phyloP scores from a whole-genome alignment of 2,113 vertebrate genomes.

The Neolamprologus modestus region DNA sequence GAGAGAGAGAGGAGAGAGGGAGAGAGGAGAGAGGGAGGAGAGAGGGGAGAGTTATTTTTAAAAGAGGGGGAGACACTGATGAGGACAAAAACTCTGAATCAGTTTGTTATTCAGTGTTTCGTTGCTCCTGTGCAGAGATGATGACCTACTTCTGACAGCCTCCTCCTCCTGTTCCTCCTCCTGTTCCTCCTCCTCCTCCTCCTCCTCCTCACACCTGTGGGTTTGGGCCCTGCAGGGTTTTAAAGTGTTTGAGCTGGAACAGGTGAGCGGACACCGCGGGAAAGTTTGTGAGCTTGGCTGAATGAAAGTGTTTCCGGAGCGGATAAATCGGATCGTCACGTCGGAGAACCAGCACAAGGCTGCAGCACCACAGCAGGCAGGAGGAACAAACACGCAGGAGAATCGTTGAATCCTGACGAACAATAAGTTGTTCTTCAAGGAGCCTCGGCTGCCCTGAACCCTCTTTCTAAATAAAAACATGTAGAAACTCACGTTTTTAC shows the following conservation, averaged over 20 bases:
- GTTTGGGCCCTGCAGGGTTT: background rate
- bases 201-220: background rate
- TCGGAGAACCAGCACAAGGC: background rate
- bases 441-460: background rate
- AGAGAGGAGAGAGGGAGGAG: too few species aligned
- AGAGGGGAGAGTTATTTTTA: too few species aligned
- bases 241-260: background rate
- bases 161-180: too few species aligned
- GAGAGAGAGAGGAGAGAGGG: too few species aligned
- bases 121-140: too few species aligned
- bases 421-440: background rate
- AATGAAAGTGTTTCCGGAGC: background rate
- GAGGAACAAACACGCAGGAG: background rate
- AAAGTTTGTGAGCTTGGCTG: rapidly evolving
- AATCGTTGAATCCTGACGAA: background rate
- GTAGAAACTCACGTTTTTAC: rapidly evolving
- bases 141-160: too few species aligned
- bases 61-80: too few species aligned
- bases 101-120: too few species aligned
- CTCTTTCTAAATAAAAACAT: background rate
- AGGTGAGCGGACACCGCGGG: background rate
- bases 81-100: too few species aligned
- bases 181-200: too few species aligned
- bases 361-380: background rate
- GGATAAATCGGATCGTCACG: background rate